These are phyloP conservation scores for Potamilus streckersoni DNA, from an alignment of 1,140 invertebrate species.

Conservation along the genomic window DNA sequence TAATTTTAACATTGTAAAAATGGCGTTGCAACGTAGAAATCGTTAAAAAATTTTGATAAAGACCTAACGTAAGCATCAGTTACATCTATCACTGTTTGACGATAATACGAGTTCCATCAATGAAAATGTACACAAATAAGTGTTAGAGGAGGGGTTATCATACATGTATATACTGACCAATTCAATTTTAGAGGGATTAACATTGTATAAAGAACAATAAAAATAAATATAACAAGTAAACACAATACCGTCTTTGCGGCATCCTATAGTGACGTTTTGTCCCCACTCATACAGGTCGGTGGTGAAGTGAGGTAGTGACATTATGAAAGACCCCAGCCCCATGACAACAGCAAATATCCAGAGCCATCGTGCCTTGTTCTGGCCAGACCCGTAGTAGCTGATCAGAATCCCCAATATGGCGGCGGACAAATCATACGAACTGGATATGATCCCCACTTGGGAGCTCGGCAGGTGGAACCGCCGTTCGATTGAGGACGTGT, in stretches of 20 bases:
- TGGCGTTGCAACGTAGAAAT: neutral
- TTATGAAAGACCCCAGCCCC: constrained; percentile 28
- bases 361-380: constrained; percentile 27
- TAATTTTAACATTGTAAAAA: neutral
- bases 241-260: constrained; percentile 10
- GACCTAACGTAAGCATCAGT: neutral
- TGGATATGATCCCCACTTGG: constrained; percentile 83
- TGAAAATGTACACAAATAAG: too few species aligned
- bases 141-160: too few species aligned
- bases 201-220: neutral
- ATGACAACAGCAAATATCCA: constrained; percentile 10
- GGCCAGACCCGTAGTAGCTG: constrained; percentile 2
- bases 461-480: constrained; percentile 81
- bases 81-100: neutral
- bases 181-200: neutral
- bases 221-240: neutral
- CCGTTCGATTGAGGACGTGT: constrained; percentile 87
- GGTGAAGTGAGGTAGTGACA: constrained; percentile 32
- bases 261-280: constrained; percentile 1
- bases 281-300: constrained; percentile 28
- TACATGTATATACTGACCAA: neutral
- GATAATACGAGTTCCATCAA: neutral
- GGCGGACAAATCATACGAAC: constrained; percentile 84
- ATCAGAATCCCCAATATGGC: neutral
- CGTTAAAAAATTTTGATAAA: neutral